Evolutionary conservation across 2,888 invertebrate species (phyloP).

Genomic region (Lordiphosa andalusiaca): DNA sequence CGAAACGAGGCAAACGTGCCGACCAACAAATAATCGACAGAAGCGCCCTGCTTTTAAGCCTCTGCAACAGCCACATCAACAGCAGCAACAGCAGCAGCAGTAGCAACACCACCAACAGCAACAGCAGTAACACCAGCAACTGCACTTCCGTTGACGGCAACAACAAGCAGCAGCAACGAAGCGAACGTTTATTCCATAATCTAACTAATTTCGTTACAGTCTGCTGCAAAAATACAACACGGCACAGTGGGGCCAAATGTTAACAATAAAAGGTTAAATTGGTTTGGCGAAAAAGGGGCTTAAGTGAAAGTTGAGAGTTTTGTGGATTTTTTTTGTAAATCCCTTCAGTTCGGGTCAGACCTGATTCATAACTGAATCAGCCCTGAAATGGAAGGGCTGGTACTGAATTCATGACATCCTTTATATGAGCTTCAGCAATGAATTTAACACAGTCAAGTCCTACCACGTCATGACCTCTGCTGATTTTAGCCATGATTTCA

Average conservation of each 20-base stretch:
- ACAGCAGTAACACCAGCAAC: constrained; percentile 17
- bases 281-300: too few relatives aligned
- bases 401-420: too few relatives aligned
- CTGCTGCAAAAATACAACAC: constrained; percentile 15
- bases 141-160: constrained; percentile 24
- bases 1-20: constrained; percentile 48
- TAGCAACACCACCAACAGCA: too few relatives aligned
- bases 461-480: too few relatives aligned
- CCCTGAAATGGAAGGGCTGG: too few relatives aligned
- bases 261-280: too few relatives aligned
- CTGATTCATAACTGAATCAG: too few relatives aligned
- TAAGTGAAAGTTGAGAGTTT: background rate
- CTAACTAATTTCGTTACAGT: constrained; percentile 50
- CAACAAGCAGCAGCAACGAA: constrained; percentile 18
- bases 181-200: constrained; percentile 45
- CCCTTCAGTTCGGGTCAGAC: too few relatives aligned
- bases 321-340: too few relatives aligned
- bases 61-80: constrained; percentile 29
- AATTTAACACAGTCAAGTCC: too few relatives aligned
- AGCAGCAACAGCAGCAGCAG: constrained; percentile 6
- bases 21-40: constrained; percentile 11
- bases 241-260: constrained; percentile 26
- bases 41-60: constrained; percentile 33
- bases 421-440: too few relatives aligned
- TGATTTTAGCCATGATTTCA: too few relatives aligned